phyloP scores from a whole-genome alignment of 2,113 vertebrate species.

The Podiceps cristatus region DNA sequence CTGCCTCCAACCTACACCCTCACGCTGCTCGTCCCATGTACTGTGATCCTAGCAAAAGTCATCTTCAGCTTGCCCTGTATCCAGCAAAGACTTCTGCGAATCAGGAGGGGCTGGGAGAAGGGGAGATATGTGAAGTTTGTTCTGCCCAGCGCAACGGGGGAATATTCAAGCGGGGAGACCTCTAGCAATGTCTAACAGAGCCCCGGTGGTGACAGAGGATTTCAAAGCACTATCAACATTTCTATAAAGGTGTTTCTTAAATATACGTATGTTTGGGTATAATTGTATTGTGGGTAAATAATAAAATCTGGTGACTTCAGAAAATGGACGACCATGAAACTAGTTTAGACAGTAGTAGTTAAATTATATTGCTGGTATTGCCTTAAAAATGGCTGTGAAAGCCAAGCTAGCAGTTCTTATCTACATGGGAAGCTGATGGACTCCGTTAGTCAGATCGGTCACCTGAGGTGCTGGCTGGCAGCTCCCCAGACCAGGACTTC shows the following conservation, averaged over 20 bases:
- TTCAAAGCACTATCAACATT: slow-evolving; percentile 26
- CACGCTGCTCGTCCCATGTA: slow-evolving; percentile 82
- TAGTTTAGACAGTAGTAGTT: neutral
- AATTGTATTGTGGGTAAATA: neutral
- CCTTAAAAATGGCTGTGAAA: slow-evolving; percentile 57
- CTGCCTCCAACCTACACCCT: slow-evolving; percentile 91
- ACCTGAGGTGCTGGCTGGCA: neutral
- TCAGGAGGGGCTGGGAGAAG: slow-evolving; percentile 93
- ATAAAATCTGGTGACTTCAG: slow-evolving; percentile 11
- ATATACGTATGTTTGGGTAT: neutral
- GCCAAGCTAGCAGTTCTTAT: neutral
- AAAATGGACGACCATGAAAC: neutral
- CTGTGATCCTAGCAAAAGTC: slow-evolving; percentile 83
- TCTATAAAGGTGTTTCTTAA: slow-evolving; percentile 15
- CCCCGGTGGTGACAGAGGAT: neutral
- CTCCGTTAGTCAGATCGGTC: neutral
- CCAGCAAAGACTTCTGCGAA: slow-evolving; percentile 76
- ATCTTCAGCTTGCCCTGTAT: slow-evolving; percentile 85
- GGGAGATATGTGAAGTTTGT: slow-evolving; percentile 65
- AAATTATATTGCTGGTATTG: slow-evolving; percentile 30
- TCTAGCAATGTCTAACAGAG: slow-evolving; percentile 69
- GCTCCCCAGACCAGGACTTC: neutral
- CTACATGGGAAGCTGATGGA: neutral
- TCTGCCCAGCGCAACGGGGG: slow-evolving; percentile 32
- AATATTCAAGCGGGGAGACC: slow-evolving; percentile 44